These are phyloP conservation scores for Pavo muticus DNA, from an alignment of 2,113 vertebrate species.

Conservation along the genomic window DNA sequence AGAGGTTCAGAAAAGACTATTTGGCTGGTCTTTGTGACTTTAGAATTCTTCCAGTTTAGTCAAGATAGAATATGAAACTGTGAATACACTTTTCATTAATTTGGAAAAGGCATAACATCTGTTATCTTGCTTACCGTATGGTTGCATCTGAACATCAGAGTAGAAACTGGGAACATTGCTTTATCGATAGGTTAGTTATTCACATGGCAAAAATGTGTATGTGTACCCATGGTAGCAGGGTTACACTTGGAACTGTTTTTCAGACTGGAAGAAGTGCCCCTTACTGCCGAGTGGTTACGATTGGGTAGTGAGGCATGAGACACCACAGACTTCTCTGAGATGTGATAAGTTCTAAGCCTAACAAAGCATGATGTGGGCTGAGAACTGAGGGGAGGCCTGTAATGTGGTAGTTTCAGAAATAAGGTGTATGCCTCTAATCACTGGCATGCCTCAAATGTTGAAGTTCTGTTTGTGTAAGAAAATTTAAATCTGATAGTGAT, in stretches of 20 bases:
- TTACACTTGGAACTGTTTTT: neutral
- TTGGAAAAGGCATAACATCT: neutral
- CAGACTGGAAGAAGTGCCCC: neutral
- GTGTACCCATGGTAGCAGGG: neutral
- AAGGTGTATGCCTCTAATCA: neutral
- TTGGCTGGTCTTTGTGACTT: neutral
- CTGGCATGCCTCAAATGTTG: neutral
- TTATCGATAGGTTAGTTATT: neutral
- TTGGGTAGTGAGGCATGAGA: neutral
- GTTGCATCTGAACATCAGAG: neutral
- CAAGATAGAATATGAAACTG: neutral
- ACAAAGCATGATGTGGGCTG: neutral
- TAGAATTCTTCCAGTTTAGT: neutral
- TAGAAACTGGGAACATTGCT: neutral
- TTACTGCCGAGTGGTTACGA: neutral
- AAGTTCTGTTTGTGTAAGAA: constrained; percentile 6
- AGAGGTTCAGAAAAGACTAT: neutral
- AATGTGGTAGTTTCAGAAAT: constrained; percentile 2
- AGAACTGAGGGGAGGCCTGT: neutral
- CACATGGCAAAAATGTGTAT: neutral
- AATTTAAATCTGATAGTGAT: neutral
- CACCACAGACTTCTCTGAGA: neutral
- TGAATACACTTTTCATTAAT: neutral
- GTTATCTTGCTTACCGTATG: neutral
- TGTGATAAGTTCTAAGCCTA: constrained; percentile 19